Percentiles rank a stretch among this genome's conserved stretches.
Evolutionary conservation across 2,797 vertebrate genomes (phyloP).

Genomic region (Paedocypris micromegethes): DNA sequence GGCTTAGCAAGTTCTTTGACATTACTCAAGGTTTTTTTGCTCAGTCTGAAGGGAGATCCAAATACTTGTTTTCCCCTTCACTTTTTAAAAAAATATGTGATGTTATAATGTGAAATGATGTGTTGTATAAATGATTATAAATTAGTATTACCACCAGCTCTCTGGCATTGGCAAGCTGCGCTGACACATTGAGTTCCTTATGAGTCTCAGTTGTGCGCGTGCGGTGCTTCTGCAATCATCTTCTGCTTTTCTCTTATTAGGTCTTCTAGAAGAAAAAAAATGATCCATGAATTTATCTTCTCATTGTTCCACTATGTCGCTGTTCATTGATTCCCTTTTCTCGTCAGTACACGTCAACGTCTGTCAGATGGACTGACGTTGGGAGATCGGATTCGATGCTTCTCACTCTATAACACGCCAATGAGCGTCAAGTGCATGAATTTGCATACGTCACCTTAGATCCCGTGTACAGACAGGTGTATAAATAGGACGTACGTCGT

Average conservation of each 20-base stretch:
- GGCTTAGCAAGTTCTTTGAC: slow-evolving; percentile 28
- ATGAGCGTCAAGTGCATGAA: too few relatives aligned
- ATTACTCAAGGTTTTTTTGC: slow-evolving; percentile 37
- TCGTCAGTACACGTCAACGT: too few relatives aligned
- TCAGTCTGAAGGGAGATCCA: slow-evolving; percentile 18
- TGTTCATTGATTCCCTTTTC: too few relatives aligned
- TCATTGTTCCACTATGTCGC: too few relatives aligned
- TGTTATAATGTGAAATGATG: slow-evolving; percentile 32
- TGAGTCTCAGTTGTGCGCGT: slow-evolving; percentile 41
- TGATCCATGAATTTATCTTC: too few relatives aligned
- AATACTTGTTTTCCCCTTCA: slow-evolving; percentile 11
- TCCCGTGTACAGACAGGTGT: too few relatives aligned
- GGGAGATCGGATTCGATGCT: too few relatives aligned
- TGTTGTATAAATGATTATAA: slow-evolving; percentile 21
- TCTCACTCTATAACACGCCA: too few relatives aligned
- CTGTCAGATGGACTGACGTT: too few relatives aligned
- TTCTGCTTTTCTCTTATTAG: slow-evolving; percentile 36
- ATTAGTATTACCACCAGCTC: slow-evolving; percentile 24
- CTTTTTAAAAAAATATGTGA: slow-evolving; percentile 29
- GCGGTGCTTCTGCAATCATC: slow-evolving; percentile 28
- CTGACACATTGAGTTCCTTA: slow-evolving; percentile 47
- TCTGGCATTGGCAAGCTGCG: slow-evolving; percentile 47
- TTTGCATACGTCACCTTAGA: too few relatives aligned
- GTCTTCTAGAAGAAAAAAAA: too few relatives aligned
- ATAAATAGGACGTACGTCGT: too few relatives aligned